Percentiles rank a stretch among this genome's conserved stretches.
Evolutionary conservation across 2,888 invertebrate species (phyloP).

Genomic region (Tridacna gigas): DNA sequence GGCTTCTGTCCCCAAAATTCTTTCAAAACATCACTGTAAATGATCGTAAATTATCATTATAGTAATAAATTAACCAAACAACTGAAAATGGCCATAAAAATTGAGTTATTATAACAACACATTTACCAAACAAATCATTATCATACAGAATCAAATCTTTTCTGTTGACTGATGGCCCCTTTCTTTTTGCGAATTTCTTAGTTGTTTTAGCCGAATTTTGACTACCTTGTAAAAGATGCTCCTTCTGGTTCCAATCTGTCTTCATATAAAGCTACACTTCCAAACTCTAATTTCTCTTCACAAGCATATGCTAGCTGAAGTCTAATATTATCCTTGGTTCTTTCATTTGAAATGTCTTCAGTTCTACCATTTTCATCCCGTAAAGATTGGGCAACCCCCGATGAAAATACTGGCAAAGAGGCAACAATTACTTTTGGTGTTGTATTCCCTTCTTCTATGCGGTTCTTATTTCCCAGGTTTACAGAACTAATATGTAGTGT

Average conservation of each 20-base stretch:
- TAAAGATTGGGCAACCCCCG: not conserved
- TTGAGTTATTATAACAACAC: no score
- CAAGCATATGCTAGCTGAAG: not conserved
- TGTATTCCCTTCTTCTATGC: not conserved
- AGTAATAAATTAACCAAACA: no score
- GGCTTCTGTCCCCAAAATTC: no score
- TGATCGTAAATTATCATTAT: no score
- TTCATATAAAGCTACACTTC: slow-evolving; percentile 7
- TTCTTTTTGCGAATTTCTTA: no score
- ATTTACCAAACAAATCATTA: no score
- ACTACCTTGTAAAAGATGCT: not conserved
- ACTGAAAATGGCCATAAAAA: no score
- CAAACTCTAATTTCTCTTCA: not conserved
- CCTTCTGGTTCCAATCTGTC: not conserved
- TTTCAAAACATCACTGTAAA: no score
- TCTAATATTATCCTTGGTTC: not conserved
- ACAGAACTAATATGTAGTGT: not conserved
- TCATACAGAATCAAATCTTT: no score
- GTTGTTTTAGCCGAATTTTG: no score
- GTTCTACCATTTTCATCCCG: not conserved
- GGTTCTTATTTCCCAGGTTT: not conserved
- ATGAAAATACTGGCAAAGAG: not conserved
- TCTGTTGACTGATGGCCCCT: no score
- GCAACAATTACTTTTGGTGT: not conserved
- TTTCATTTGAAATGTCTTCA: not conserved